Conservation (phyloP, 1,140 invertebrate species). For the Chironomus striatipennis region DNA sequence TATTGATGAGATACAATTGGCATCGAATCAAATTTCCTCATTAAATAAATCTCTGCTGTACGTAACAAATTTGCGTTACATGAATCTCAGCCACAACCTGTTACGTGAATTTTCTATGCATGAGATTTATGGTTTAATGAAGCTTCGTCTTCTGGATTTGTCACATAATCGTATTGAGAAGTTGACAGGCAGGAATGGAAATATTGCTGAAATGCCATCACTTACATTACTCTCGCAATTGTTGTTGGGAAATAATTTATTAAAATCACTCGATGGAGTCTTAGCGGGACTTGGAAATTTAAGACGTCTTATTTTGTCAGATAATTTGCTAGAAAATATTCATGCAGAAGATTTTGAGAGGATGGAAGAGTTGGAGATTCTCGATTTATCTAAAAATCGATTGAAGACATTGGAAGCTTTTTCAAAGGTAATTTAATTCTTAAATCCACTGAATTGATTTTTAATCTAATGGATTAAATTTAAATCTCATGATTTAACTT, state of each 20-base stretch:
- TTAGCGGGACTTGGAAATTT: slow-evolving; percentile 62
- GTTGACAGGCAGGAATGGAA: slow-evolving; percentile 58
- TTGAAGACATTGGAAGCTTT: slow-evolving; percentile 66
- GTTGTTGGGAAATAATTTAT: slow-evolving; percentile 59
- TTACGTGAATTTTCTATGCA: slow-evolving; percentile 65
- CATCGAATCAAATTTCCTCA: slow-evolving; percentile 57
- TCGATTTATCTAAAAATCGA: slow-evolving; percentile 69
- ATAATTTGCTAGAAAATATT: slow-evolving; percentile 61
- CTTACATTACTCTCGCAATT: slow-evolving; percentile 51
- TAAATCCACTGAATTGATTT: too few relatives aligned
- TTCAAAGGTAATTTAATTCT: slow-evolving; percentile 53
- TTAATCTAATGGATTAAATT: too few relatives aligned
- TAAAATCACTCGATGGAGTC: slow-evolving; percentile 60
- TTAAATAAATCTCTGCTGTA: slow-evolving; percentile 65
- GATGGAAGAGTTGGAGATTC: slow-evolving; percentile 55
- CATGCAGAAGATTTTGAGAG: slow-evolving; percentile 64
- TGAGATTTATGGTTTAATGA: slow-evolving; percentile 60
- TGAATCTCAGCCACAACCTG: slow-evolving; percentile 68
- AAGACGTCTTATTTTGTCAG: slow-evolving; percentile 58
- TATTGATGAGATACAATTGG: slow-evolving; percentile 57
- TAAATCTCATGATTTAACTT: too few relatives aligned
- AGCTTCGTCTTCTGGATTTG: slow-evolving; percentile 57
- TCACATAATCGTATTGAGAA: slow-evolving; percentile 63
- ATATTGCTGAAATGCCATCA: slow-evolving; percentile 61
- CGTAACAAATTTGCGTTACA: slow-evolving; percentile 51